Evolutionary conservation across 2,797 vertebrate species (phyloP), one percentile per base, ranked within the genome.

Genomic region (Argyrosomus regius): DNA sequence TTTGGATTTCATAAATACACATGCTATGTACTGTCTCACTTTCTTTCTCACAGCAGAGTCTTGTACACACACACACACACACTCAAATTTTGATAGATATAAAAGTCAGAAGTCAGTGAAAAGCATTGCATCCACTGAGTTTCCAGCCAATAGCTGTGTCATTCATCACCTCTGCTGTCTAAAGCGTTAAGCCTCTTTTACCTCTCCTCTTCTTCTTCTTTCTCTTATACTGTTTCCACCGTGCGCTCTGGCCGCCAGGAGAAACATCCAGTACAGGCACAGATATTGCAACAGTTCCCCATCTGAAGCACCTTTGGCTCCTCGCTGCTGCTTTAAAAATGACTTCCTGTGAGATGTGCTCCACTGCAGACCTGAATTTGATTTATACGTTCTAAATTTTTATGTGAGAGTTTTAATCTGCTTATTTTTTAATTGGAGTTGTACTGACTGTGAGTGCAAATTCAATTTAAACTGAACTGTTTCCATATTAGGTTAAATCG

Each of bases 191-290:
- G n/a, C 67, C 10, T 67, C 35, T 66, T 70, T 52, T 28, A 14
- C 67, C 77, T 39, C 8, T 39, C 35, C 9, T 2, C 35, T 39
- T 35, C 31, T 35, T 35, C 31, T 7, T 35, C 8, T 35, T 39
- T 7, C 1, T 39, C 35, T 39, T 39, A 1, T 39, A 8, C 35
- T 74, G 50, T 52, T 81, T 82, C 77, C 69, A 58, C 20, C 0
- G 49, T 77, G 78, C 71, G 28, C 61, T 72, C 57, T 28, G 28
- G 52, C 75, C 84, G 77, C 78, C 82, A 85, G 68, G 13, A 81
- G 74, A 81, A 81, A 85, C 69, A 86, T 70, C 67, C 82, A 79
- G 61, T 39, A 22, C 64, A 72, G 65, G 28, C 49, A 63, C 54
- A 74, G 67, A 84, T 72, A 63, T 74, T 49, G 52, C 56, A 67